A percentile compares a stretch with the other conserved stretches of the same genome.
phyloP scores from a whole-genome alignment of 2,113 vertebrate species.

The Gallinago jamesoni region DNA sequence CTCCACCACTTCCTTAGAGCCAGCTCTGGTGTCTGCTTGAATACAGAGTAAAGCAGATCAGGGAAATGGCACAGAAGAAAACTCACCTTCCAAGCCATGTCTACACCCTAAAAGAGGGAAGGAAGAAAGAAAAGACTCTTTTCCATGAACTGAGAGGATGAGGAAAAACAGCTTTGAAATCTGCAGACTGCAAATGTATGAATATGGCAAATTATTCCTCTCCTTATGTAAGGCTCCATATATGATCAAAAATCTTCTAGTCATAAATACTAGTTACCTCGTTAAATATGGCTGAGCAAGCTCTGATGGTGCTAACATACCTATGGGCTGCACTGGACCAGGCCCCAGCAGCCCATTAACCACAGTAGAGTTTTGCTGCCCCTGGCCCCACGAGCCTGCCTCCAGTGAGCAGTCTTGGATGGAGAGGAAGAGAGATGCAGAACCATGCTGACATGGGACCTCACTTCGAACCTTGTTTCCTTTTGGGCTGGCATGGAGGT shows the following conservation, averaged over 20 bases:
- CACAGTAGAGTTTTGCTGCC: rapidly evolving
- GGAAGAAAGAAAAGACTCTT: neutral
- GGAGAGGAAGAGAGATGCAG: neutral
- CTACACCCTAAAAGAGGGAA: neutral
- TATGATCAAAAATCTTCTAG: neutral
- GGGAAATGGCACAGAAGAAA: neutral
- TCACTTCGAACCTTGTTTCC: neutral
- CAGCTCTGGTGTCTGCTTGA: neutral
- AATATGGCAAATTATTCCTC: neutral
- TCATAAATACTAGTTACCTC: neutral
- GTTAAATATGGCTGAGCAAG: neutral
- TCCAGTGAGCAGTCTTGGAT: neutral
- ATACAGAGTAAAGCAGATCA: neutral
- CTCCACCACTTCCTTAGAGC: neutral
- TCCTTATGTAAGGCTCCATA: neutral
- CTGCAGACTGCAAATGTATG: neutral
- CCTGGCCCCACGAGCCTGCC: neutral
- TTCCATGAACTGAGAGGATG: neutral
- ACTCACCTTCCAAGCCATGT: neutral
- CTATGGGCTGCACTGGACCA: neutral
- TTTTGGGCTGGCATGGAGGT: neutral
- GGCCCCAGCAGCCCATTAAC: neutral
- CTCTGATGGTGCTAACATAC: neutral
- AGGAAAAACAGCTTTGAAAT: neutral
- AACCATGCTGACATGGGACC: neutral